Percentiles rank a stretch among this genome's conserved stretches.
phyloP scores from a whole-genome alignment of 2,113 vertebrate species.

The Echinops telfairi region DNA sequence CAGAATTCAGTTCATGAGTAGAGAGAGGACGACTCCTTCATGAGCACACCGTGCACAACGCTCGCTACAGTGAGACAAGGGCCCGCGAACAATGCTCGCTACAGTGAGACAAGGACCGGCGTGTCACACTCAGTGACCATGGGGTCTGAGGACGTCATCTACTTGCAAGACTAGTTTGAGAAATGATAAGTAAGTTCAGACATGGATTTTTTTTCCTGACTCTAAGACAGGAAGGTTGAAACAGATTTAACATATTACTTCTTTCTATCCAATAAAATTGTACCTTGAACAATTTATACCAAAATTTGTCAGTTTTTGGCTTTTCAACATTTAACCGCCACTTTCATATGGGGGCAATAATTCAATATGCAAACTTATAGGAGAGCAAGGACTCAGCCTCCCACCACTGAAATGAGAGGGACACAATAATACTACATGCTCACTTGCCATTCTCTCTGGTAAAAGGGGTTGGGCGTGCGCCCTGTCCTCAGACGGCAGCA shows the following conservation, averaged over 20 bases:
- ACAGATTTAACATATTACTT: conserved; percentile 37
- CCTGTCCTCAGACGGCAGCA: background rate
- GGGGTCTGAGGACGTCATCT: background rate
- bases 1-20: background rate
- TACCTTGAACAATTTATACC: conserved; percentile 20
- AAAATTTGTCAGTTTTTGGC: conserved; percentile 49
- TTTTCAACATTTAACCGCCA: conserved; percentile 40
- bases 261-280: conserved; percentile 65
- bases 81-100: background rate
- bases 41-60: too few species aligned
- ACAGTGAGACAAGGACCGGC: background rate
- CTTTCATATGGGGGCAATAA: conserved; percentile 27
- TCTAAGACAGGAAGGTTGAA: conserved; percentile 41
- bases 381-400: conserved; percentile 9
- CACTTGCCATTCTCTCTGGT: background rate
- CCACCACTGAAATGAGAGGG: background rate
- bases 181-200: conserved; percentile 9
- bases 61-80: background rate
- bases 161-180: background rate
- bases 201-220: conserved; percentile 21
- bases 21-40: background rate
- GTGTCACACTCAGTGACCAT: background rate
- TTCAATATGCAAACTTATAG: conserved; percentile 12
- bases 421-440: background rate
- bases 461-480: background rate